Conservation (phyloP, 2,113 vertebrate species). For the Phalacrocorax brasilianus region DNA sequence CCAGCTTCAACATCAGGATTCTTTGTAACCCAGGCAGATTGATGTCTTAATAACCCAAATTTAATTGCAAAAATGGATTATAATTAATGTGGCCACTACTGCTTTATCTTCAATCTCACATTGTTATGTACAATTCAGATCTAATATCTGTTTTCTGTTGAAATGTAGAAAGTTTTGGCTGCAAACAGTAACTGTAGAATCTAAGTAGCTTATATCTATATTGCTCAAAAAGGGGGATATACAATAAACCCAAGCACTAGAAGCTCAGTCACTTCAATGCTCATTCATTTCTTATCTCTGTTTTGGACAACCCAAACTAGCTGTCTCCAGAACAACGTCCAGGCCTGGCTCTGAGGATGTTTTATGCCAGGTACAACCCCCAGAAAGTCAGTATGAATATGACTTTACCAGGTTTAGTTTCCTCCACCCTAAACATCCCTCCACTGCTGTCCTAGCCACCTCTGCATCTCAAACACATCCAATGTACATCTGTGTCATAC, state of each 20-base stretch:
- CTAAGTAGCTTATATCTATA: not conserved
- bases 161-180: not conserved
- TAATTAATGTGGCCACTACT: not conserved
- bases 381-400: not conserved
- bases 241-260: not conserved
- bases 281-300: not conserved
- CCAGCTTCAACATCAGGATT: not conserved
- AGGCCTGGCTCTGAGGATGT: not conserved
- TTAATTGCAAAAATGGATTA: not conserved
- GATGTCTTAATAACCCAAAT: slow-evolving; percentile 11
- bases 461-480: not conserved
- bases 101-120: not conserved
- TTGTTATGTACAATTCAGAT: not conserved
- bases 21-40: not conserved
- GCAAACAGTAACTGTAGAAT: not conserved
- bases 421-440: not conserved
- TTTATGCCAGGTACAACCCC: not conserved
- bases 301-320: not conserved
- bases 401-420: not conserved
- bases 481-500: not conserved
- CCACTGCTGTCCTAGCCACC: not conserved
- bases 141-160: not conserved
- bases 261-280: not conserved
- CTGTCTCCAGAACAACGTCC: not conserved
- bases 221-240: not conserved